Conservation (phyloP, 35 echinoderm and acorn worm genomes). For the Apostichopus japonicus region DNA sequence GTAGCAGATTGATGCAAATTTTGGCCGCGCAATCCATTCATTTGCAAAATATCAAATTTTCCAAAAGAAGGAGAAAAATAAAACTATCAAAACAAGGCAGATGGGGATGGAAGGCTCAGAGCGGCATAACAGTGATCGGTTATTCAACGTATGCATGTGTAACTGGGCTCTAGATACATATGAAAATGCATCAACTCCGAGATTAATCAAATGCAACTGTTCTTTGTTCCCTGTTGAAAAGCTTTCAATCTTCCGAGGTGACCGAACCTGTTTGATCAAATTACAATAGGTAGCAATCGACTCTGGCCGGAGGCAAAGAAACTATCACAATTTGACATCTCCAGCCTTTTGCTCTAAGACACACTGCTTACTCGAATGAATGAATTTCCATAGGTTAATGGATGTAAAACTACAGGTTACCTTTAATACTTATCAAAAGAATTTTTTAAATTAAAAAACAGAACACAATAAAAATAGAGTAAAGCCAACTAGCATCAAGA, state of each 20-base stretch:
- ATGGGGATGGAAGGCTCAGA: not conserved
- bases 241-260: slow-evolving; percentile 39
- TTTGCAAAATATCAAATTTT: slow-evolving; percentile 29
- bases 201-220: slow-evolving; percentile 45
- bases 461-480: not conserved
- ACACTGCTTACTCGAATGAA: slow-evolving; percentile 14
- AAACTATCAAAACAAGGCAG: slow-evolving; percentile 1
- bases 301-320: slow-evolving; percentile 20
- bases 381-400: slow-evolving; percentile 47
- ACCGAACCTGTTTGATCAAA: slow-evolving; percentile 63
- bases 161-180: slow-evolving; percentile 38
- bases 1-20: slow-evolving; percentile 22
- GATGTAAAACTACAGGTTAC: slow-evolving; percentile 23
- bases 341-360: slow-evolving; percentile 27
- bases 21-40: not conserved
- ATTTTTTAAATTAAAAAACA: not conserved
- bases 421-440: not conserved
- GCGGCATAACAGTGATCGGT: not conserved
- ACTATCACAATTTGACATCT: slow-evolving; percentile 43
- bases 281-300: slow-evolving; percentile 42
- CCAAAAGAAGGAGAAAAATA: not conserved
- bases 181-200: slow-evolving; percentile 30
- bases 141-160: not conserved
- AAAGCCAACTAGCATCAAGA: not conserved
- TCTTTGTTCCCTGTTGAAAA: slow-evolving; percentile 22